Evolutionary conservation across 2,797 vertebrate genomes (phyloP), one percentile per base, ranked within the genome.

Genomic region (Syngnathus acus): DNA sequence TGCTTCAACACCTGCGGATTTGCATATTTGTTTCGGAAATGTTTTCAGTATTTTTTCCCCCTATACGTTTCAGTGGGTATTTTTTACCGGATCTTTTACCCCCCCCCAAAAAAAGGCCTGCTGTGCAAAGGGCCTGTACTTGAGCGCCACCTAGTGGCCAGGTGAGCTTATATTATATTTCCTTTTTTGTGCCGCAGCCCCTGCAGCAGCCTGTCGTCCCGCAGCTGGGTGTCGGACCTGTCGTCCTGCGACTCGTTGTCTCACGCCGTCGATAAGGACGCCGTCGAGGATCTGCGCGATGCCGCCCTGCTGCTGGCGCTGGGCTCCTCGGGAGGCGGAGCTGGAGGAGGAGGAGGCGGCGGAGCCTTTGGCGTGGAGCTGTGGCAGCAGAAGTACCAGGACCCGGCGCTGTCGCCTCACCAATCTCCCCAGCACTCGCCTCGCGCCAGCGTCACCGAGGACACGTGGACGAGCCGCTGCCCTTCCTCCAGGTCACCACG

Each of bases 201-300:
- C 39, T 89, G 89, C 71, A 92, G 91, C 79, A 92, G 91, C 79
- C 70, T 91, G 54, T 92, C 91, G 0, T 92, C 91, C 53, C 73
- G 89, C 50, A 92, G 91, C 84, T 91, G 90, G 89, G 79, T 89
- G 57, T 92, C 90, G 0, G 90, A 92, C 78, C 90, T 95, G 39
- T 98, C 96, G 5, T 98, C 96, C 54, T 96, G 95, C n/a, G 96
- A 97, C 84, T 98, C 96, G 37, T 92, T 95, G 85, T 95, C 95
- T 48, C 92, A 95, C 1, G 75, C 93, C 74, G 94, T 93, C 68
- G 95, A 97, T 4, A 95, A 54, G 10, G 23, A 98, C 0, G 92
- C 94, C 53, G 96, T 98, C 58, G 92, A 90, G 0, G 96, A 98
- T 77, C 88, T 96, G n/a, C 93, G 91, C 9, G 94, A 97, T 68